Evolutionary conservation across 2,113 vertebrate species (phyloP).

Genomic region (cat (Felis catus)): F.catus_Fca126_mat1.0 CM031419.1:131778501-131779000

Average conservation of each 20-base stretch:
- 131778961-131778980: background rate
- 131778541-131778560: background rate
- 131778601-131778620: background rate
- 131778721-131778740: background rate
- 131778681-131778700: background rate
- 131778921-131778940: background rate
- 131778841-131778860: background rate
- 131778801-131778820: background rate
- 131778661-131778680: background rate
- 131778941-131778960: background rate
- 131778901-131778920: background rate
- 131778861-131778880: background rate
- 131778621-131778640: background rate
- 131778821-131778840: background rate
- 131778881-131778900: background rate
- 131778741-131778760: background rate
- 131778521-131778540: background rate
- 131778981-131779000: background rate
- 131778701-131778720: background rate
- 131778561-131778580: background rate
- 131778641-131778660: background rate
- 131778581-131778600: background rate
- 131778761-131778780: background rate
- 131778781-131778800: background rate
- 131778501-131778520: background rate